Evolutionary conservation across 2,888 invertebrate genomes (phyloP).

Genomic region (Chelonus formosanus): DNA sequence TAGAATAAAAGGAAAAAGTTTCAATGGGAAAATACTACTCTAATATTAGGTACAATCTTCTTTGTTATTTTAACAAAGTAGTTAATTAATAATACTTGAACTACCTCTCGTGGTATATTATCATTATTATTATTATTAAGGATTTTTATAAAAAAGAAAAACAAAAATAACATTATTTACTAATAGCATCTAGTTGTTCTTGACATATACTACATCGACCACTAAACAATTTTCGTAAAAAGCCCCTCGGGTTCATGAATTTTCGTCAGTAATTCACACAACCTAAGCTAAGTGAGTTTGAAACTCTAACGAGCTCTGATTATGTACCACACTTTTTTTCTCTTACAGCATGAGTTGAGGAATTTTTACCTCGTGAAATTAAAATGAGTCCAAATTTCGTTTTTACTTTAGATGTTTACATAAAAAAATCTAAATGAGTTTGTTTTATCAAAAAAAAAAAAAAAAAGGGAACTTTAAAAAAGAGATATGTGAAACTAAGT

Average conservation of each 20-base stretch:
- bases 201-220: not conserved
- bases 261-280: not conserved
- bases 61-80: too few relatives aligned
- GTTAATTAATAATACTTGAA: too few relatives aligned
- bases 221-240: slow-evolving; percentile 1
- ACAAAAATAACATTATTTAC: not conserved
- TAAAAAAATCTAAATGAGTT: too few relatives aligned
- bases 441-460: not conserved
- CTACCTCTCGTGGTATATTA: not conserved
- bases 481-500: not conserved
- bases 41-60: not conserved
- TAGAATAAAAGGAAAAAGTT: too few relatives aligned
- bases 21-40: too few relatives aligned
- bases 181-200: not conserved
- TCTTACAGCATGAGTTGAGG: not conserved
- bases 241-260: slow-evolving; percentile 10
- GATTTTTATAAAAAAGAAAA: not conserved
- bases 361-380: too few relatives aligned
- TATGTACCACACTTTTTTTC: slow-evolving; percentile 3
- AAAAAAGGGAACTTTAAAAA: too few relatives aligned
- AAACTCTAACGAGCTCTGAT: slow-evolving; percentile 14
- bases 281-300: slow-evolving; percentile 8
- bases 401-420: too few relatives aligned
- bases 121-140: not conserved
- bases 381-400: too few relatives aligned